These are phyloP conservation scores for Columba livia DNA, from an alignment of 2,113 vertebrate species.

Conservation along the genomic window DNA sequence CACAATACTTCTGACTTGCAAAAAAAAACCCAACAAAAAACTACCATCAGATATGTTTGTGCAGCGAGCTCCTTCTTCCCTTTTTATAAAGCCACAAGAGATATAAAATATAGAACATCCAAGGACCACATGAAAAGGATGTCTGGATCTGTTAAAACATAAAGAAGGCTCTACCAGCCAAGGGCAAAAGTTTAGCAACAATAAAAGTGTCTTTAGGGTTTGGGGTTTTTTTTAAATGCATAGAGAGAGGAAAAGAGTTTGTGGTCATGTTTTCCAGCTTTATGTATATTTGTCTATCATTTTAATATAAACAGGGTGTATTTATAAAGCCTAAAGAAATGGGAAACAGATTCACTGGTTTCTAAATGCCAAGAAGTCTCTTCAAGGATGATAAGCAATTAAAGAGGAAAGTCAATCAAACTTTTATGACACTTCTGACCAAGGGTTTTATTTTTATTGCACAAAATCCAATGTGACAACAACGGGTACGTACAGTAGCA, in stretches of 20 bases:
- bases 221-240: background rate
- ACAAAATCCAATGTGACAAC: slow-evolving; percentile 68
- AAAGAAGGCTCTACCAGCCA: slow-evolving; percentile 52
- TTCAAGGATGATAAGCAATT: slow-evolving; percentile 78
- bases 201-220: slow-evolving; percentile 59
- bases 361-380: slow-evolving; percentile 73
- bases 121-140: slow-evolving; percentile 65
- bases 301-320: slow-evolving; percentile 79
- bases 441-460: slow-evolving; percentile 79
- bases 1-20: slow-evolving; percentile 37
- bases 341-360: slow-evolving; percentile 76
- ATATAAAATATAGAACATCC: slow-evolving; percentile 65
- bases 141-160: slow-evolving; percentile 55
- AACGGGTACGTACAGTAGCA: slow-evolving; percentile 69
- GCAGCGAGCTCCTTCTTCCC: slow-evolving; percentile 48
- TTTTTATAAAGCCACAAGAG: slow-evolving; percentile 62
- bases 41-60: slow-evolving; percentile 43
- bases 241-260: slow-evolving; percentile 67
- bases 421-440: slow-evolving; percentile 76
- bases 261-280: slow-evolving; percentile 78
- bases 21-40: background rate
- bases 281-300: slow-evolving; percentile 78
- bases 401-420: slow-evolving; percentile 72
- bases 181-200: slow-evolving; percentile 72
- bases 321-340: slow-evolving; percentile 79